Conservation (phyloP, 2,113 vertebrate species). For the Tauraco erythrolophus region DNA sequence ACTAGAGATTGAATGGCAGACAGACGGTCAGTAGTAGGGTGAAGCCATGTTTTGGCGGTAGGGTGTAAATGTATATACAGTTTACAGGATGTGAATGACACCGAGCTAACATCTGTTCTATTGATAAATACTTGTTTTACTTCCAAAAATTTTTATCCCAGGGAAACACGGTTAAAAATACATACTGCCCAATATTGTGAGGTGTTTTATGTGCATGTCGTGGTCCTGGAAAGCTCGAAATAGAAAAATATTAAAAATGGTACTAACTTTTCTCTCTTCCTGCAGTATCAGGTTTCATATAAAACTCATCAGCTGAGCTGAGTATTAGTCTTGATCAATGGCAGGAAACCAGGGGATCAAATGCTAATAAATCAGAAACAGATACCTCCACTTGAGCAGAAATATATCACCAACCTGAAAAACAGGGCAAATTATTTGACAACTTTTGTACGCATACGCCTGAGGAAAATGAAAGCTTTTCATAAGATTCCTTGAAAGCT, state of each 20-base stretch:
- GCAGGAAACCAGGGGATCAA: slow-evolving; percentile 95
- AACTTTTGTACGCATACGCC: slow-evolving; percentile 61
- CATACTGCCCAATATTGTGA: slow-evolving; percentile 4
- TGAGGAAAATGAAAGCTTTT: slow-evolving; percentile 47
- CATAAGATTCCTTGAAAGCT: background rate
- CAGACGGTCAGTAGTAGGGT: slow-evolving; percentile 80
- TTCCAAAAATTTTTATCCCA: slow-evolving; percentile 62
- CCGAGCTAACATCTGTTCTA: slow-evolving; percentile 83
- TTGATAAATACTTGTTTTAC: slow-evolving; percentile 77
- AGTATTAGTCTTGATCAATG: slow-evolving; percentile 96
- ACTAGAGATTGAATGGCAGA: slow-evolving; percentile 84
- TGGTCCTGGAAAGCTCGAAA: slow-evolving; percentile 57
- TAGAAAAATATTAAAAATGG: slow-evolving; percentile 75
- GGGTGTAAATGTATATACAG: slow-evolving; percentile 85
- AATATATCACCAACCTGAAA: slow-evolving; percentile 80
- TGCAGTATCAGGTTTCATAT: slow-evolving; percentile 90
- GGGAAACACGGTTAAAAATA: slow-evolving; percentile 40
- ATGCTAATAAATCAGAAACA: slow-evolving; percentile 96
- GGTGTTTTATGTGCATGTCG: background rate
- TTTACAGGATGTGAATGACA: slow-evolving; percentile 82
- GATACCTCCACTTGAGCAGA: slow-evolving; percentile 80
- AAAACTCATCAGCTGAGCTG: slow-evolving; percentile 89
- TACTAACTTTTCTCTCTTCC: slow-evolving; percentile 77
- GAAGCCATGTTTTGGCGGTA: slow-evolving; percentile 83
- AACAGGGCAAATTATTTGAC: slow-evolving; percentile 79